phyloP scores from a whole-genome alignment of 1,140 invertebrate genomes.

The Orius insidiosus region DNA sequence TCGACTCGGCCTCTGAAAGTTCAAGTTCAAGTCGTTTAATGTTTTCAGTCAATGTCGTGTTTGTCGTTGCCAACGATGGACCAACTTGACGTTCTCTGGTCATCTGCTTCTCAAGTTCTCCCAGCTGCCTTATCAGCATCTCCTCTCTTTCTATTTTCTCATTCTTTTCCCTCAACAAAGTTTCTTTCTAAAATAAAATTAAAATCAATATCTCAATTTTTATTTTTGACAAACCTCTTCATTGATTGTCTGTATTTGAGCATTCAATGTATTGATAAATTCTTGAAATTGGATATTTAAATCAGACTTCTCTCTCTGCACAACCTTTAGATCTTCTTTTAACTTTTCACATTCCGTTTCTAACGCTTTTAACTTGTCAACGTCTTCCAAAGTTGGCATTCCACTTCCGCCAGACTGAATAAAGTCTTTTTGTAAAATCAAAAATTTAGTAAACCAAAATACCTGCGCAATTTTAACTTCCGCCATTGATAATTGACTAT shows the following conservation, averaged over 20 bases:
- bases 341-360: conserved; percentile 9
- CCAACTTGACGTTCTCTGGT: conserved; percentile 24
- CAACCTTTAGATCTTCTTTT: conserved; percentile 6
- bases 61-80: background rate
- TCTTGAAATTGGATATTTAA: conserved; percentile 44
- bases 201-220: no score
- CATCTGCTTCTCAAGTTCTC: conserved; percentile 41
- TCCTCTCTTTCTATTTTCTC: conserved; percentile 33
- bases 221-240: conserved; percentile 28
- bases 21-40: no score
- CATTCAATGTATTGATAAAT: conserved; percentile 53
- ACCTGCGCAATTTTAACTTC: conserved; percentile 52
- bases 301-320: conserved; percentile 6
- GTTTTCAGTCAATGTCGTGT: conserved; percentile 5
- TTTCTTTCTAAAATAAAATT: conserved; percentile 19
- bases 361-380: background rate
- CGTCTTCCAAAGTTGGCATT: no score
- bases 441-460: conserved; percentile 3
- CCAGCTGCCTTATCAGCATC: conserved; percentile 40
- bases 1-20: no score
- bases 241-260: conserved; percentile 34
- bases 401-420: no score
- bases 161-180: conserved; percentile 30
- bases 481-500: conserved; percentile 40
- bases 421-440: conserved; percentile 5